Evolutionary conservation across 2,888 invertebrate genomes (phyloP).

Genomic region (Dascillus cervinus): DNA sequence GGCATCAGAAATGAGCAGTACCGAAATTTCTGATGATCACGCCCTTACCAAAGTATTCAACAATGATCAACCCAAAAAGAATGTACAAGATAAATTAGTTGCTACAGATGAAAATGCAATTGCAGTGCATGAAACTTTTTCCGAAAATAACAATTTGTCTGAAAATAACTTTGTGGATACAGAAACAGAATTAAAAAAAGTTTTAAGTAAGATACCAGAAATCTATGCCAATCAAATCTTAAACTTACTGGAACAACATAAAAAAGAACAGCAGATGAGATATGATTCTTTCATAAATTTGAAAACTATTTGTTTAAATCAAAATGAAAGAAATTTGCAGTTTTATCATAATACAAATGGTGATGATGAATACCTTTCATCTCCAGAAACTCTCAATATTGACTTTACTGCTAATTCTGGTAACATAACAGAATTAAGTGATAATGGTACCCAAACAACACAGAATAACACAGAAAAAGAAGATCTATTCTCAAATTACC

Average conservation of each 20-base stretch:
- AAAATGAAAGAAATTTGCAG: neutral
- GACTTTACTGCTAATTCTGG: too few species aligned
- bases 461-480: too few species aligned
- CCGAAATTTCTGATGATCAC: neutral
- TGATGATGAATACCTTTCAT: too few species aligned
- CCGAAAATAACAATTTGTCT: neutral
- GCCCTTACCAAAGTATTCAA: neutral
- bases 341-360: neutral
- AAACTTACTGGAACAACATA: constrained; percentile 28
- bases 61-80: neutral
- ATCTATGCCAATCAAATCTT: constrained; percentile 30
- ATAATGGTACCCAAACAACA: too few species aligned
- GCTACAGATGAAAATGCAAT: neutral
- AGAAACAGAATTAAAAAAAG: constrained; percentile 8
- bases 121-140: neutral
- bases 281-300: neutral
- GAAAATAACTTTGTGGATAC: neutral
- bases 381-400: too few species aligned
- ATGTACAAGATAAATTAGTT: neutral
- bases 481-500: too few species aligned
- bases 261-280: constrained; percentile 18
- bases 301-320: neutral
- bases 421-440: too few species aligned
- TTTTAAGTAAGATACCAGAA: constrained; percentile 21
- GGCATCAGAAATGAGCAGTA: neutral